These are phyloP conservation scores for Astyanax mexicanus DNA, from an alignment of 2,797 vertebrate species.

Conservation along the genomic window DNA sequence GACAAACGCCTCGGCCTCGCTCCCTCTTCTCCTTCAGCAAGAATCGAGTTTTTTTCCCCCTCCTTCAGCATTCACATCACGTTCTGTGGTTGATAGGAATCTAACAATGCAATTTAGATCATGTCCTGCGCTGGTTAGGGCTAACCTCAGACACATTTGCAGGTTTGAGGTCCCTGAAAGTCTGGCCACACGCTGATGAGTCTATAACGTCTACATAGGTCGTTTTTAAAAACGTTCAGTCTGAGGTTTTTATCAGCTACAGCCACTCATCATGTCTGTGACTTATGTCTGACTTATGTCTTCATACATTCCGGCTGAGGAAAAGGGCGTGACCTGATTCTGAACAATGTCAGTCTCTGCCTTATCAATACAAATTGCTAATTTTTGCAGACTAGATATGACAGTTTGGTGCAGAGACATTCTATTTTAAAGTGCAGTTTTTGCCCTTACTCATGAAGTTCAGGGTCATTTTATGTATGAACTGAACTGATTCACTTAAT, in stretches of 20 bases:
- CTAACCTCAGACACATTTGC: not conserved
- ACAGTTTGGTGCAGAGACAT: not conserved
- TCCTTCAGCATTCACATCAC: not conserved
- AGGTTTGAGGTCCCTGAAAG: not conserved
- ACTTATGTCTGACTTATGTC: not conserved
- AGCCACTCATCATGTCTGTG: not conserved
- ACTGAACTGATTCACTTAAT: too few relatives aligned
- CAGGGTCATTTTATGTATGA: not conserved
- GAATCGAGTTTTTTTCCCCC: not conserved
- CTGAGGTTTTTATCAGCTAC: not conserved
- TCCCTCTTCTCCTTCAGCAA: not conserved
- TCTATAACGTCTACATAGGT: slow-evolving; percentile 1
- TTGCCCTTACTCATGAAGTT: not conserved
- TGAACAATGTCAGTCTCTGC: not conserved
- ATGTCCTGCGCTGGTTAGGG: not conserved
- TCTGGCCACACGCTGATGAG: not conserved
- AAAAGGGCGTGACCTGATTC: not conserved
- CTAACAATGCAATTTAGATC: slow-evolving; percentile 12
- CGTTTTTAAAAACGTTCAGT: not conserved
- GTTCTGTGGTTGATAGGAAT: not conserved
- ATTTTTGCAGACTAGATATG: not conserved
- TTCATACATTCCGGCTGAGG: slow-evolving; percentile 21
- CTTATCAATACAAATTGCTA: not conserved
- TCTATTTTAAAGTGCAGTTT: not conserved
- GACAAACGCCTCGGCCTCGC: slow-evolving; percentile 18